Base-by-base conservation (phyloP, 2,888 invertebrate species). In the Thereva nobilitata region DNA sequence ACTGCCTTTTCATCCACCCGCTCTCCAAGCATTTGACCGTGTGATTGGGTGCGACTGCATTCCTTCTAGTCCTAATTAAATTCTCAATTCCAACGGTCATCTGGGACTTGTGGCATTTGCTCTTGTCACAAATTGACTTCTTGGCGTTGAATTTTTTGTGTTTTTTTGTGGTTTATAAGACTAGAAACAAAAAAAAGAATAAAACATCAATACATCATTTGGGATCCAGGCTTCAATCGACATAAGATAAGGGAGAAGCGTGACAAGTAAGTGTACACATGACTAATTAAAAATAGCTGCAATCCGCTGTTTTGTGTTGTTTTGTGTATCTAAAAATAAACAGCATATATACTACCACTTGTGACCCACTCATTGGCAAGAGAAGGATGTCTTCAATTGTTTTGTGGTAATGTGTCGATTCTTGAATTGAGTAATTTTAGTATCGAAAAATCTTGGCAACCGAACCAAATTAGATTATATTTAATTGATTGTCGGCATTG, bases 401-500 rank as follows among this genome's bases (percentile, higher is more conserved):
- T 50, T 59, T 10, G 10, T 47, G 37, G 12, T 37, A 12, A 56
- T 34, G 50, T 41, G 40, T 12, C 40, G 41, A 8, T 40, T 41
- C 41, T 50, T 40, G 38, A 49, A 34, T 12, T 50, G 49, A 61
- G 47, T 61, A 61, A 67, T 67, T 61, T 67, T 69, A 66, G 69
- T 67, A 40, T 69, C 7, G 50, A 57, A 47, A 68, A 56, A 65
- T 59, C 59, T 73, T 73, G 73, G 73, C 73, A 73, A 64, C 65
- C 67, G 66, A 69, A 68, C 69, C 70, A 68, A 72, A 72, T 72
- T 70, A 71, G 70, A 66, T 70, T 68, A 72, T 70, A 69, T 68
- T 70, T 70, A 53, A 70, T 67, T 67, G 52, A 52, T 52, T 64
- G 63, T 67, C 64, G 63, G 47, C 10, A 37, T 47, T 40, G 10